Conservation (phyloP, 1,140 invertebrate genomes). For the Sycobia sp. region DNA sequence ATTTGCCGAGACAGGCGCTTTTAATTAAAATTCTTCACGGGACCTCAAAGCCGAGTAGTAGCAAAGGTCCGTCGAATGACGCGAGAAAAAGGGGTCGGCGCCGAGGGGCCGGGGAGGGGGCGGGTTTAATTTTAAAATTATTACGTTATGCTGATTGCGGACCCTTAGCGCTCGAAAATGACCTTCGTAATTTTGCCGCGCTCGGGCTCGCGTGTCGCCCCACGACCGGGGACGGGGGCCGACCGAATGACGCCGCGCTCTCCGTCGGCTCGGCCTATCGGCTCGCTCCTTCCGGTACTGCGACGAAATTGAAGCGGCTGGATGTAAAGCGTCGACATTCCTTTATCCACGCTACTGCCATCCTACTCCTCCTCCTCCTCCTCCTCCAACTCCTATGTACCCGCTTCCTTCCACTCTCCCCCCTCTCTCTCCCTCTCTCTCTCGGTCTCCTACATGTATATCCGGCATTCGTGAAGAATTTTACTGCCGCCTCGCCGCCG, state of each 20-base stretch:
- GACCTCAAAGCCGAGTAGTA: too few relatives aligned
- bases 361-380: neutral
- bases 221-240: neutral
- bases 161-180: conserved; percentile 10
- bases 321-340: conserved; percentile 34
- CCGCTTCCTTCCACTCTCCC: neutral
- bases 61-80: too few relatives aligned
- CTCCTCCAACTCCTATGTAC: neutral
- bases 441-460: neutral
- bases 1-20: conserved; percentile 4
- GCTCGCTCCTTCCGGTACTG: conserved; percentile 16
- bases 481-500: conserved; percentile 17
- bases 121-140: conserved; percentile 27
- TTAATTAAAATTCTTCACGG: conserved; percentile 29
- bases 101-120: neutral
- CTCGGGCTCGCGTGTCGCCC: neutral
- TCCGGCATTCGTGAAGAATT: conserved; percentile 32
- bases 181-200: conserved; percentile 23
- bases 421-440: neutral
- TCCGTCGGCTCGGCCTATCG: conserved; percentile 20
- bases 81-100: too few relatives aligned
- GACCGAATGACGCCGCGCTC: neutral
- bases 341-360: conserved; percentile 17
- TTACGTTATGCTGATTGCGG: conserved; percentile 16
- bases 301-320: conserved; percentile 34